Evolutionary conservation across 30 jellyfish, hydroid and myxozoan genomes (phyloP).

Genomic region (Morbakka virulenta): DNA sequence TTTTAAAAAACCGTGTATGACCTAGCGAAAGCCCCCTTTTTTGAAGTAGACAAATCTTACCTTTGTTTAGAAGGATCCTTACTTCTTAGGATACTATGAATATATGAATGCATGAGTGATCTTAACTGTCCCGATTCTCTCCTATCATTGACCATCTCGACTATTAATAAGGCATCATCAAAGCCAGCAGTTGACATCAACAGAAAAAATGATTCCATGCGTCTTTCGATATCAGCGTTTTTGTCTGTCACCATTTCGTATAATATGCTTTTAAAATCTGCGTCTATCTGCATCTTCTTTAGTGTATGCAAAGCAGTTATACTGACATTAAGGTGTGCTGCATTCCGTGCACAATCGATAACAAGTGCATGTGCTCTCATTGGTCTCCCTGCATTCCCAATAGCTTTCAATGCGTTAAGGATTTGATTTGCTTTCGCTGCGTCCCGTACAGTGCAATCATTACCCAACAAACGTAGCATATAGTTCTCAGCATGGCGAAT

Average conservation of each 20-base stretch:
- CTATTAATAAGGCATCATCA: slow-evolving; percentile 59
- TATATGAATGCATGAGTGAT: slow-evolving; percentile 67
- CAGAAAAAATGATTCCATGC: slow-evolving; percentile 74
- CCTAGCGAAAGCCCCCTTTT: no score
- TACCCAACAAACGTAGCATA: slow-evolving; percentile 78
- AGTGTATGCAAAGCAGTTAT: slow-evolving; percentile 90
- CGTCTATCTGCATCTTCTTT: slow-evolving; percentile 61
- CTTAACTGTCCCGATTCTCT: slow-evolving; percentile 82
- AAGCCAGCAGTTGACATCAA: slow-evolving; percentile 69
- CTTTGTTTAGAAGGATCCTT: slow-evolving; percentile 58
- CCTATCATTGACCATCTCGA: slow-evolving; percentile 82
- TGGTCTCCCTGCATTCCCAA: slow-evolving; percentile 95
- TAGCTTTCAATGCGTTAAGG: slow-evolving; percentile 82
- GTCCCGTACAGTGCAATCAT: slow-evolving; percentile 58
- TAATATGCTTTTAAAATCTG: slow-evolving; percentile 12
- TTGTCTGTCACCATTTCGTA: slow-evolving; percentile 65
- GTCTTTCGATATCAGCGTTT: slow-evolving; percentile 70
- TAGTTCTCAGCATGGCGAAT: slow-evolving; percentile 63
- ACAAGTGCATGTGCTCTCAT: slow-evolving; percentile 58
- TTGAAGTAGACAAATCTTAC: no score
- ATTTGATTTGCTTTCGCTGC: slow-evolving; percentile 37
- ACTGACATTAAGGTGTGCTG: slow-evolving; percentile 65
- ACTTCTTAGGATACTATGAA: slow-evolving; percentile 36
- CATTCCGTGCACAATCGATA: slow-evolving; percentile 77
- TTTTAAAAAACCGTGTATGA: no score